These are phyloP conservation scores for Brienomyrus longianalis DNA, from an alignment of 2,113 vertebrate species.

Conservation along the genomic window DNA sequence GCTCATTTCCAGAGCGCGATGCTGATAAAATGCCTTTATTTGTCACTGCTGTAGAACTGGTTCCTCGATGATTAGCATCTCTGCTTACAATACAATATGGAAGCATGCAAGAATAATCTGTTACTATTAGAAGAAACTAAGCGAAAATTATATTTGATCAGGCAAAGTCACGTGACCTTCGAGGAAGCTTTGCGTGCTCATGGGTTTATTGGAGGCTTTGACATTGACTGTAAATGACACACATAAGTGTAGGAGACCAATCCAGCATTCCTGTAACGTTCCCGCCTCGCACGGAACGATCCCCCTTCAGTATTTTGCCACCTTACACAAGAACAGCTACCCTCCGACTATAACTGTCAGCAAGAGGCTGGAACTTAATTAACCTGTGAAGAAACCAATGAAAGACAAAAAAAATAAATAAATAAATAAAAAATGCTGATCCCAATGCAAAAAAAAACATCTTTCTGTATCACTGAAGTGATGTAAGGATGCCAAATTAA, in stretches of 20 bases:
- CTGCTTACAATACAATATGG: background rate
- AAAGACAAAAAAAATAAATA: background rate
- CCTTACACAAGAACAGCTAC: background rate
- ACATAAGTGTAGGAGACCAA: background rate
- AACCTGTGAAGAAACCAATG: conserved; percentile 5
- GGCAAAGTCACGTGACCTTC: background rate
- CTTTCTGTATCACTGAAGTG: background rate
- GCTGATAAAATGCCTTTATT: background rate
- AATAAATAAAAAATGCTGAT: background rate
- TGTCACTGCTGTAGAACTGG: background rate
- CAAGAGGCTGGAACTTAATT: background rate
- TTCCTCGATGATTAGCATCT: background rate
- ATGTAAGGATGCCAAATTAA: background rate
- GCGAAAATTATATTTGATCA: background rate
- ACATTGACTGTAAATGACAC: background rate
- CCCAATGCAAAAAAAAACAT: background rate
- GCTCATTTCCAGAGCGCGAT: background rate
- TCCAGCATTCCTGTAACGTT: background rate
- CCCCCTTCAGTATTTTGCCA: background rate
- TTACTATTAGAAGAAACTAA: background rate
- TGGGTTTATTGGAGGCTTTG: background rate
- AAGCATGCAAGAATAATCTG: background rate
- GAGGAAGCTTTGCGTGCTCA: background rate
- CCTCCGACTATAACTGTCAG: background rate
- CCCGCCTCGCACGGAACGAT: background rate